Evolutionary conservation across 2,113 vertebrate genomes (phyloP).

Genomic region (Poeciliopsis occidentalis): DNA sequence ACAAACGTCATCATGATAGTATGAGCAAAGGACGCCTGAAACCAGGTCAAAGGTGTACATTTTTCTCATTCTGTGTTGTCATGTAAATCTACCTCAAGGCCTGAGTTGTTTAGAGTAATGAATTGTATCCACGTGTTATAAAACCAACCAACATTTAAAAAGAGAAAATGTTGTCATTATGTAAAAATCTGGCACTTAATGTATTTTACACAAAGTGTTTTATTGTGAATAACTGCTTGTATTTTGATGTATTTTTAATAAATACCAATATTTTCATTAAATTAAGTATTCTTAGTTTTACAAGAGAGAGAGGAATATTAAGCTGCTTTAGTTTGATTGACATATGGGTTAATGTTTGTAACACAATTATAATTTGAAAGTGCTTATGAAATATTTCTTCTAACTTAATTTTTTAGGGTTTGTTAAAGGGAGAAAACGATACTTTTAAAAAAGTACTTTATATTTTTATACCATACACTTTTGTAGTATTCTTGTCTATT

Average conservation of each 20-base stretch:
- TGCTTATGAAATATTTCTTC: no score
- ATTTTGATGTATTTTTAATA: conserved; percentile 65
- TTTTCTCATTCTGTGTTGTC: background rate
- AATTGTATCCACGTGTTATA: conserved; percentile 22
- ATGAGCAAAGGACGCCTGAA: background rate
- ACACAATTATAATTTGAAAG: background rate
- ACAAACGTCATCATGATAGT: conserved; percentile 6
- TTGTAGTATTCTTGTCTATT: no score
- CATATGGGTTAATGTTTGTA: background rate
- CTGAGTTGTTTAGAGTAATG: conserved; percentile 7
- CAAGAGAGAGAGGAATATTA: conserved; percentile 18
- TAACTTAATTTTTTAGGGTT: no score
- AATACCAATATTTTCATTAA: conserved; percentile 39
- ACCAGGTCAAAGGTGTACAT: conserved; percentile 23
- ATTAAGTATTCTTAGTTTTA: conserved; percentile 13
- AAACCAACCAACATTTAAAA: conserved; percentile 4
- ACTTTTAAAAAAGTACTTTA: no score
- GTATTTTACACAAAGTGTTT: conserved; percentile 13
- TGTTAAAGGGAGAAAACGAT: no score
- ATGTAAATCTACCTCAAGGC: conserved; percentile 59
- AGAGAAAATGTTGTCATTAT: conserved; percentile 1
- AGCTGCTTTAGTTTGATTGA: background rate
- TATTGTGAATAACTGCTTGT: conserved; percentile 55
- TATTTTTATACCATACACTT: no score
- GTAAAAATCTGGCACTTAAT: background rate